Percentiles rank a stretch among this genome's conserved stretches.
Conservation (phyloP, 2,797 vertebrate species). For the Trachops cirrhosus region DNA sequence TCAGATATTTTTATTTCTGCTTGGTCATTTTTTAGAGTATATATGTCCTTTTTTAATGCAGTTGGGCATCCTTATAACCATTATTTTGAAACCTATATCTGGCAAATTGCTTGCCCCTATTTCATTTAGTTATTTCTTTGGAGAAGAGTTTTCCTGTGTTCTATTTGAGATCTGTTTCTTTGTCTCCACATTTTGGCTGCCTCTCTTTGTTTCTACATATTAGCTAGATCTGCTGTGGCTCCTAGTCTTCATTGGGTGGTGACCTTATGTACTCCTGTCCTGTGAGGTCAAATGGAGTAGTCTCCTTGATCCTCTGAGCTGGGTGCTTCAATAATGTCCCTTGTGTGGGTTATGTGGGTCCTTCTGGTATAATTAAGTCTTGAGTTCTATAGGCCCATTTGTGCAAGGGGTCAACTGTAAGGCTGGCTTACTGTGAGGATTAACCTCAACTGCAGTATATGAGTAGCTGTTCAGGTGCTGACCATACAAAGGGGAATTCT, state of each 20-base stretch:
- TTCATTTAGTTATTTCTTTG: background rate
- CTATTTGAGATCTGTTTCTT: background rate
- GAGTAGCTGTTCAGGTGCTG: no score
- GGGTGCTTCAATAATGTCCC: no score
- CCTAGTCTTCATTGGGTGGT: background rate
- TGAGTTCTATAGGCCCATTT: no score
- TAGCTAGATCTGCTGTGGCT: background rate
- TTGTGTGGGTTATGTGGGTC: no score
- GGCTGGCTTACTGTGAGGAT: no score
- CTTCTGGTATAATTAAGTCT: no score
- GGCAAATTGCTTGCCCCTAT: background rate
- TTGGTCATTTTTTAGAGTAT: background rate
- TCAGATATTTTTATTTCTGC: background rate
- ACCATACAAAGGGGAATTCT: no score
- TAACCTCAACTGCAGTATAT: no score
- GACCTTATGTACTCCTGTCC: background rate
- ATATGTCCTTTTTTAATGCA: background rate
- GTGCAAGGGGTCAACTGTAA: no score
- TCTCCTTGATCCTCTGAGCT: no score
- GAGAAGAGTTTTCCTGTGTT: background rate
- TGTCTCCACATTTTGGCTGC: background rate
- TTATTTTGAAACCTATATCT: background rate
- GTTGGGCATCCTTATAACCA: background rate
- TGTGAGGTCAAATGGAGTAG: no score
- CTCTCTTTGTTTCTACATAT: background rate